These are phyloP conservation scores for Drosophila phalerata DNA, from an alignment of 2,888 invertebrate genomes.

Conservation along the genomic window DNA sequence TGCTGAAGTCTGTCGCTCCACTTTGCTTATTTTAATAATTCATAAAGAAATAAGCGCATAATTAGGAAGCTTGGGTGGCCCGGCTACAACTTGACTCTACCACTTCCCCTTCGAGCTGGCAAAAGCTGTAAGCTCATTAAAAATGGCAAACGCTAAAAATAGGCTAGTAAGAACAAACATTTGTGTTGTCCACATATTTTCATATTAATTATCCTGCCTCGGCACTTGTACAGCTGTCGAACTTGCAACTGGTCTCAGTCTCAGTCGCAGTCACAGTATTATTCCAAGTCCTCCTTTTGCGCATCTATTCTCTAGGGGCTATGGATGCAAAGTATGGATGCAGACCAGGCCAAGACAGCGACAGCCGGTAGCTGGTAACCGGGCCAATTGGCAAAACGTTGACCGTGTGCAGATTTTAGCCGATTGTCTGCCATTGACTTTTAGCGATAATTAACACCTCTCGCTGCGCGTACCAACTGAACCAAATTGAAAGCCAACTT, in stretches of 20 bases:
- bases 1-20: slow-evolving; percentile 59
- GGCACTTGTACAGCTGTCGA: slow-evolving; percentile 67
- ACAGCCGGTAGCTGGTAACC: slow-evolving; percentile 35
- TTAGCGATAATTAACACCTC: slow-evolving; percentile 82
- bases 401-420: slow-evolving; percentile 71
- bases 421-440: slow-evolving; percentile 78
- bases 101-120: neutral
- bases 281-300: neutral
- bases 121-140: slow-evolving; percentile 64
- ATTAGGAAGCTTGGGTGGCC: slow-evolving; percentile 69
- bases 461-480: slow-evolving; percentile 54
- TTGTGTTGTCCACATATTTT: slow-evolving; percentile 74
- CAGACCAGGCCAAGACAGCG: slow-evolving; percentile 52
- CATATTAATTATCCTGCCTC: slow-evolving; percentile 76
- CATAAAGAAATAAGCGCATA: slow-evolving; percentile 75
- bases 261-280: neutral
- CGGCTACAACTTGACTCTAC: neutral
- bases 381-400: slow-evolving; percentile 56
- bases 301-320: slow-evolving; percentile 44
- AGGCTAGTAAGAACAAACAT: slow-evolving; percentile 61
- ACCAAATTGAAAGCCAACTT: slow-evolving; percentile 65
- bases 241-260: slow-evolving; percentile 11
- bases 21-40: slow-evolving; percentile 76
- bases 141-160: slow-evolving; percentile 71
- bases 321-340: slow-evolving; percentile 54